Conservation (phyloP, 2,797 vertebrate species). For the Clarias pachynema region DNA sequence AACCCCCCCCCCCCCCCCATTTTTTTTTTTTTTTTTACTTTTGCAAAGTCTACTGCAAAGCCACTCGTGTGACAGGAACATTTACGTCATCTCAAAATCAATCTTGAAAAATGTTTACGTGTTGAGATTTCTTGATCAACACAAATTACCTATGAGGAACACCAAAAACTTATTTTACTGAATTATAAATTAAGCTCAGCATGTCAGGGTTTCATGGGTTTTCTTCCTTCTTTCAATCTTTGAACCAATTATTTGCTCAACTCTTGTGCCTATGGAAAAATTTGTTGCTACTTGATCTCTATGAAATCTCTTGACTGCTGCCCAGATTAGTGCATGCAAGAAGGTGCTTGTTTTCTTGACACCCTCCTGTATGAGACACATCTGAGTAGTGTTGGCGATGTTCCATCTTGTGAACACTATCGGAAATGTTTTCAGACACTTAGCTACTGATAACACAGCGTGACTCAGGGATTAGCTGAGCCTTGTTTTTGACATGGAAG, state of each 20-base stretch:
- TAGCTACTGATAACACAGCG: constrained; percentile 27
- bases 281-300: constrained; percentile 43
- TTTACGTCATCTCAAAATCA: constrained; percentile 3
- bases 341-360: background rate
- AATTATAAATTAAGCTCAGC: background rate
- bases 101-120: background rate
- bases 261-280: constrained; percentile 56
- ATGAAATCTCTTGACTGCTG: background rate
- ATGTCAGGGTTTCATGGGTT: constrained; percentile 14
- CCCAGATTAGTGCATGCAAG: background rate
- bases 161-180: constrained; percentile 6
- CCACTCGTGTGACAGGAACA: constrained; percentile 7
- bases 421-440: constrained; percentile 26
- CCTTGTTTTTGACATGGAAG: constrained; percentile 40
- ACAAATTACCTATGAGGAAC: background rate
- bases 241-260: constrained; percentile 44
- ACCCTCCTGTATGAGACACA: constrained; percentile 9
- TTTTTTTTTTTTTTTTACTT: background rate
- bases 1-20: background rate
- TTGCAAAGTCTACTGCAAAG: background rate
- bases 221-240: constrained; percentile 21
- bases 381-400: constrained; percentile 4
- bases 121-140: background rate
- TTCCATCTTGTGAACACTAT: constrained; percentile 16
- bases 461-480: constrained; percentile 52